These are phyloP conservation scores for Adelphocoris suturalis DNA, from an alignment of 2,888 invertebrate genomes.

Conservation along the genomic window DNA sequence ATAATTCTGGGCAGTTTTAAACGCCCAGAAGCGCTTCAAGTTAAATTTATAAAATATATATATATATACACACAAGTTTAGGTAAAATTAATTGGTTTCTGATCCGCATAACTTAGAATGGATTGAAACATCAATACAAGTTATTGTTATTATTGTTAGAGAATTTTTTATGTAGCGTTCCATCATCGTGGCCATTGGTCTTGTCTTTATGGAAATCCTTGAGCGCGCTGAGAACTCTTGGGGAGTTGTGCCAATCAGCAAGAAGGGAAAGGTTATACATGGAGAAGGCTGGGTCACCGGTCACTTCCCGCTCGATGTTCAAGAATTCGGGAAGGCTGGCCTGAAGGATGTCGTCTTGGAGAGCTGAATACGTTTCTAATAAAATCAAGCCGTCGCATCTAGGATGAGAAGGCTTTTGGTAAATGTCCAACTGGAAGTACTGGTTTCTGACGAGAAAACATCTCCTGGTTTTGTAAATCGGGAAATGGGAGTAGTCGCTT, in stretches of 20 bases:
- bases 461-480: conserved; percentile 95
- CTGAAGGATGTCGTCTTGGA: conserved; percentile 83
- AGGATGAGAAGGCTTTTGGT: conserved; percentile 94
- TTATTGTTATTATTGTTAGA: background rate
- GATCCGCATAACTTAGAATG: too few relatives aligned
- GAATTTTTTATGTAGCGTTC: background rate
- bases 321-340: conserved; percentile 89
- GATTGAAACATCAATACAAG: background rate
- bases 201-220: conserved; percentile 82
- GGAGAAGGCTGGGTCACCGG: conserved; percentile 94
- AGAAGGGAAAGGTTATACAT: conserved; percentile 95
- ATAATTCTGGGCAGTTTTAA: too few relatives aligned
- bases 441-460: conserved; percentile 98
- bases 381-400: conserved; percentile 94
- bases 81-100: too few relatives aligned
- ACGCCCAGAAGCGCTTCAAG: too few relatives aligned
- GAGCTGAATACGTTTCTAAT: conserved; percentile 95
- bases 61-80: too few relatives aligned
- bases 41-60: background rate
- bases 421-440: conserved; percentile 98
- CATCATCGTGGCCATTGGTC: conserved; percentile 84
- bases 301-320: conserved; percentile 92
- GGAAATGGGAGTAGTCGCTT: conserved; percentile 94
- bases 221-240: conserved; percentile 54
- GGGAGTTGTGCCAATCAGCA: conserved; percentile 86